Percentiles rank a stretch among this genome's conserved stretches.
These are phyloP conservation scores for Heteromurus nitidus DNA, from an alignment of 2,888 invertebrate species.

Conservation along the genomic window DNA sequence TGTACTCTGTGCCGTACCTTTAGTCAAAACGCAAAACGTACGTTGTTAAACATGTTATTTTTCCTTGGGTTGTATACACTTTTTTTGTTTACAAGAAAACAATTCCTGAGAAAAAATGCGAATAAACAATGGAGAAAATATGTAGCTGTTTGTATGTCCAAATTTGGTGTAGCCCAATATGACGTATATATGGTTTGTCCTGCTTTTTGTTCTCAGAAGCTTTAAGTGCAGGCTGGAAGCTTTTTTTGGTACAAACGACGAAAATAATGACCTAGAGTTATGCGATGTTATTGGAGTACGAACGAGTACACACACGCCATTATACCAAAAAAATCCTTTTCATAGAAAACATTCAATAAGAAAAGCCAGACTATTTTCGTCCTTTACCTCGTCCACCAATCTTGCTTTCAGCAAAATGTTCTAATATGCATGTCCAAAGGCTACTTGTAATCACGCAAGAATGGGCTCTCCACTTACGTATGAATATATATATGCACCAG, in stretches of 20 bases:
- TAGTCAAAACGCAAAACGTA: too few species aligned
- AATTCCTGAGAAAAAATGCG: constrained; percentile 1
- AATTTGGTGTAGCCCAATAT: too few species aligned
- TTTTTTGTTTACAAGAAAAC: background rate
- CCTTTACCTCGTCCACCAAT: background rate
- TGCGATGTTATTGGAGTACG: too few species aligned
- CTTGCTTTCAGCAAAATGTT: constrained; percentile 16
- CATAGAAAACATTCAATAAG: too few species aligned
- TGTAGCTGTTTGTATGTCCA: too few species aligned
- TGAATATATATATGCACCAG: background rate
- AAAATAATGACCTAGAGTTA: constrained; percentile 14
- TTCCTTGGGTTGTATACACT: background rate
- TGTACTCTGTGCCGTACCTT: too few species aligned
- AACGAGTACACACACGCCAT: too few species aligned
- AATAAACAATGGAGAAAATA: background rate
- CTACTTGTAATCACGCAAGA: constrained; percentile 43
- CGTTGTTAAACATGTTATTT: too few species aligned
- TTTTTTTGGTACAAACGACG: constrained; percentile 5
- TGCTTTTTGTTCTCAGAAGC: too few species aligned
- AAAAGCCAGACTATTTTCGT: background rate
- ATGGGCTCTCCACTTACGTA: background rate
- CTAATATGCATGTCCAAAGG: constrained; percentile 28
- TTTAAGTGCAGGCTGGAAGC: too few species aligned
- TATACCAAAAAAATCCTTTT: too few species aligned
- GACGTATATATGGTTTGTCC: too few species aligned